Percentiles rank a stretch among this genome's conserved stretches.
Conservation (phyloP, 2,113 vertebrate genomes). For the Calcarius ornatus region DNA sequence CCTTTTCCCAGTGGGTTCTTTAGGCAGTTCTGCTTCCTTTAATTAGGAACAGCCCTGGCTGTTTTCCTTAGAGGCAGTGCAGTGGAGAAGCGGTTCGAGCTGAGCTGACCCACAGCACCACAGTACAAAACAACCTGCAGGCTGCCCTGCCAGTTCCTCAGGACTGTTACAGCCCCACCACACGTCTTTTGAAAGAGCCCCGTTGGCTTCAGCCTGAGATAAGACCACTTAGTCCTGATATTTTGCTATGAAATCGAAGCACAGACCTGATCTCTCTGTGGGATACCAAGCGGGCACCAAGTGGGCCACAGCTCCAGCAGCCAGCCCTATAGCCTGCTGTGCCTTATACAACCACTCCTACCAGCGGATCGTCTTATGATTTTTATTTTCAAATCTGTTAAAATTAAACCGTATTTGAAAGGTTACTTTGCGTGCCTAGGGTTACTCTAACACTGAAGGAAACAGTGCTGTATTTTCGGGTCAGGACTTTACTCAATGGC, state of each 20-base stretch:
- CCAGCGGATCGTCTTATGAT: rapidly evolving
- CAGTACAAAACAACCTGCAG: not conserved
- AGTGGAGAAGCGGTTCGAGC: not conserved
- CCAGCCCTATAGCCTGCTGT: not conserved
- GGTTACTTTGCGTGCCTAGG: not conserved
- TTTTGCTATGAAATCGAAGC: not conserved
- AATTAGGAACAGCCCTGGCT: conserved; percentile 40
- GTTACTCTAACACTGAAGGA: not conserved
- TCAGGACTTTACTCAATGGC: not conserved
- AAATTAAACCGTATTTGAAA: not conserved
- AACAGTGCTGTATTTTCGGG: not conserved
- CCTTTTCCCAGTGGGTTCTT: conserved; percentile 35
- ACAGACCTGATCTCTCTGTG: not conserved
- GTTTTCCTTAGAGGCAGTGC: not conserved
- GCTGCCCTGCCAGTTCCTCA: not conserved
- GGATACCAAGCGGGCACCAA: too few relatives aligned
- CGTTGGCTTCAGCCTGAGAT: not conserved
- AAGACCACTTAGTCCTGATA: not conserved
- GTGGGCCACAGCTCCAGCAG: not conserved
- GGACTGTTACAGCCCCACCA: not conserved
- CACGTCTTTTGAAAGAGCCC: not conserved
- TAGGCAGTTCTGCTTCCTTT: conserved; percentile 37
- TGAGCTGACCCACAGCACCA: not conserved
- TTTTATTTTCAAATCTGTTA: not conserved
- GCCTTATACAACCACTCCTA: not conserved